Evolutionary conservation across 23 tunicate genomes (phyloP).

Genomic region (Trididemnum clinides): DNA sequence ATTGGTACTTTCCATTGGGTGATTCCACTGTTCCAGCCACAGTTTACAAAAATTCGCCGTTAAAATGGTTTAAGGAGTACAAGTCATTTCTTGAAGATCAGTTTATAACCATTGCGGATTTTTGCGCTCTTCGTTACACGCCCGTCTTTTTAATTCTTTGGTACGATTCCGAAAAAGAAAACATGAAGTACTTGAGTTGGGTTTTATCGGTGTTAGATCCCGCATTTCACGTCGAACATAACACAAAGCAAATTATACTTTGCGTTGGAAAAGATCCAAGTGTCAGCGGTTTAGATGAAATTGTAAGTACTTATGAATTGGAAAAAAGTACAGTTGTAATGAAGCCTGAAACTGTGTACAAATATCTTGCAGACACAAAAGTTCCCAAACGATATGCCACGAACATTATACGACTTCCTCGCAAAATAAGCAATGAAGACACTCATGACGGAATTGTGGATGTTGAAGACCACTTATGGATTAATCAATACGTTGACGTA

Average conservation of each 20-base stretch:
- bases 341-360: neutral
- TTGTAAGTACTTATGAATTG: neutral
- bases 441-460: neutral
- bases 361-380: neutral
- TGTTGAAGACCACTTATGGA: slow-evolving; percentile 5
- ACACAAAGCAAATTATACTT: neutral
- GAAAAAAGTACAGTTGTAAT: neutral
- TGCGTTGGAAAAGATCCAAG: neutral
- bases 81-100: slow-evolving; percentile 9
- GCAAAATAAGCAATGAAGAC: neutral
- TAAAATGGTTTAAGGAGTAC: neutral
- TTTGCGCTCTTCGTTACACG: neutral
- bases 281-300: neutral
- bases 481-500: slow-evolving; percentile 25
- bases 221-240: neutral
- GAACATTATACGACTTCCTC: neutral
- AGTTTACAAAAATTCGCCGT: neutral
- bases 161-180: slow-evolving; percentile 9
- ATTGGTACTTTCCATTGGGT: slow-evolving; percentile 43
- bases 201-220: neutral
- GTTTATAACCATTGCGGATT: neutral
- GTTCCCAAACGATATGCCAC: neutral
- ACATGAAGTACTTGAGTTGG: neutral
- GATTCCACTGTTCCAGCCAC: neutral
- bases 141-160: slow-evolving; percentile 42